Conservation (phyloP, 64 coral and sea anemone species). For the Montipora cactus region DNA sequence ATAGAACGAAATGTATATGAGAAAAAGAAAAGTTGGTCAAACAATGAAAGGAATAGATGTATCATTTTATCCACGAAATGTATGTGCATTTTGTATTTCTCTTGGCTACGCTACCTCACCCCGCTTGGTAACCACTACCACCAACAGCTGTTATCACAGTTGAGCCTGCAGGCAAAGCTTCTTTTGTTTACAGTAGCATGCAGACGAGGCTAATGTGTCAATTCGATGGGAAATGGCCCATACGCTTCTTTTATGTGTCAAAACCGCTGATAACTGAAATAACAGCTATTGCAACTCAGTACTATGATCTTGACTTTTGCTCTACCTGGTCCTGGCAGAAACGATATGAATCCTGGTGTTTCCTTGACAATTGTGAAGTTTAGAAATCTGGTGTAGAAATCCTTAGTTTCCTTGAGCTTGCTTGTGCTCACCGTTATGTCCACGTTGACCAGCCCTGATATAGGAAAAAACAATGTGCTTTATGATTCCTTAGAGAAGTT, state of each 20-base stretch:
- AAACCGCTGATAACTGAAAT: too few species aligned
- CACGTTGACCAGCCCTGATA: conserved; percentile 33
- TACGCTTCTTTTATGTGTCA: too few species aligned
- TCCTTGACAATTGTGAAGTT: conserved; percentile 54
- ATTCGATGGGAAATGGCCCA: too few species aligned
- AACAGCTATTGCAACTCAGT: background rate
- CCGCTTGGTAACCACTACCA: background rate
- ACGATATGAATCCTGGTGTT: conserved; percentile 37
- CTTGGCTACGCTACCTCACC: background rate
- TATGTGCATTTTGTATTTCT: too few species aligned
- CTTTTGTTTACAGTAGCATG: too few species aligned
- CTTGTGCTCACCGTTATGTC: conserved; percentile 59
- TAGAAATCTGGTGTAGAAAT: conserved; percentile 27
- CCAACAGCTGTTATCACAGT: too few species aligned
- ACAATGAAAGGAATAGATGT: too few species aligned
- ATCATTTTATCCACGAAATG: too few species aligned
- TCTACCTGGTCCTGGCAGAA: conserved; percentile 44
- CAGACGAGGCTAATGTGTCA: too few species aligned
- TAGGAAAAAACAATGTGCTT: background rate
- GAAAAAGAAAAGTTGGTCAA: too few species aligned
- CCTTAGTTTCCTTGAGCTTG: conserved; percentile 45
- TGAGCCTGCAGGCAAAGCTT: too few species aligned
- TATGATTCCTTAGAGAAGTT: background rate
- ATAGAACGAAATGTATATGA: too few species aligned
- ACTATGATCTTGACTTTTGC: background rate